Percentiles rank a stretch among this genome's conserved stretches.
Conservation (phyloP, 2,113 vertebrate genomes). For the Oxygymnocypris stewartii region DNA sequence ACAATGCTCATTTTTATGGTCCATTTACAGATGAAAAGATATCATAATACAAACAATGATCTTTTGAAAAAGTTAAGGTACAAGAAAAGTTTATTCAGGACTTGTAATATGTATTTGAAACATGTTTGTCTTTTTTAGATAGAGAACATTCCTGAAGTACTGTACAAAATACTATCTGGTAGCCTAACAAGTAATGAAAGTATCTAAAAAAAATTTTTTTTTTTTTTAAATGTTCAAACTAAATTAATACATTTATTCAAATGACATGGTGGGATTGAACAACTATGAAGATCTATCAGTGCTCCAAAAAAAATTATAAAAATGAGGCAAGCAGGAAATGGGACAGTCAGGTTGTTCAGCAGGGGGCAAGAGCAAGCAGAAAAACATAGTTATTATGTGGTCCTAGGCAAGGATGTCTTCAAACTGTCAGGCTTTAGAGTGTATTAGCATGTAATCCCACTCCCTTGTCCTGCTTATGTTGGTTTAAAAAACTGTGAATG, state of each 20-base stretch:
- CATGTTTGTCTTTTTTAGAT: not conserved
- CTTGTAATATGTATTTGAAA: not conserved
- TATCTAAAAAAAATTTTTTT: too few relatives aligned
- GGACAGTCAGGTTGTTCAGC: constrained; percentile 13
- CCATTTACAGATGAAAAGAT: not conserved
- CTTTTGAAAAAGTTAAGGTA: not conserved
- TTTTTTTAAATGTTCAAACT: too few relatives aligned
- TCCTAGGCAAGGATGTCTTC: not conserved
- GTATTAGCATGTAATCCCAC: not conserved
- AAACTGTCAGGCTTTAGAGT: not conserved
- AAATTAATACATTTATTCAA: not conserved
- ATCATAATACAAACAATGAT: not conserved
- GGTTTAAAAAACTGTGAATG: not conserved
- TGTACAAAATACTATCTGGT: not conserved
- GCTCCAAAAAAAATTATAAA: not conserved
- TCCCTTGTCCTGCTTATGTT: not conserved
- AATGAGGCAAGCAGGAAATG: not conserved
- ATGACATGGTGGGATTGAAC: not conserved
- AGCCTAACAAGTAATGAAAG: not conserved
- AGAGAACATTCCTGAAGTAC: not conserved
- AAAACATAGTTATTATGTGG: not conserved
- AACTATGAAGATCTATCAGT: not conserved
- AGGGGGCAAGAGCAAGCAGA: not conserved
- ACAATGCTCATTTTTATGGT: not conserved
- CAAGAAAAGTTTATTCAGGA: not conserved